Percentiles rank a stretch among this genome's conserved stretches.
These are phyloP conservation scores for Lysiphlebus fabarum DNA, from an alignment of 1,140 invertebrate species.

Conservation along the genomic window DNA sequence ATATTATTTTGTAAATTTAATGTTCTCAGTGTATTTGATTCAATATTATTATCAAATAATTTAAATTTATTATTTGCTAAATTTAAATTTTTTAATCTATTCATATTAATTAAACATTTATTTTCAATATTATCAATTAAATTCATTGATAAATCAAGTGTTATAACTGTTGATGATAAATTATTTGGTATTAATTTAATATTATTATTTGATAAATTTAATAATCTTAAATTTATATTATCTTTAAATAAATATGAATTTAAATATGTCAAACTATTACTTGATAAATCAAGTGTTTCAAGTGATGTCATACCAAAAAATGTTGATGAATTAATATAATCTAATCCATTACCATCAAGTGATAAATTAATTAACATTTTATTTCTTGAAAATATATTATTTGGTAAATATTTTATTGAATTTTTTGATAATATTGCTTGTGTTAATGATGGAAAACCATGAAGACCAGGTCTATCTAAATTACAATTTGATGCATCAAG, in stretches of 20 bases:
- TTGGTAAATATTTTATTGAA: conserved; percentile 56
- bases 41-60: conserved; percentile 30
- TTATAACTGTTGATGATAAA: conserved; percentile 26
- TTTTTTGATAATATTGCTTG: conserved; percentile 61
- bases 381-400: conserved; percentile 61
- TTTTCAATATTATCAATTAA: conserved; percentile 58
- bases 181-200: conserved; percentile 32
- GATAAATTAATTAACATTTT: conserved; percentile 59
- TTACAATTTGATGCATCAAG: conserved; percentile 66
- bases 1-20: conserved; percentile 39
- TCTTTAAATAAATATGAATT: conserved; percentile 58
- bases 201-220: conserved; percentile 66
- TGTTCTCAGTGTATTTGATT: conserved; percentile 33
- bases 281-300: conserved; percentile 63
- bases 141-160: conserved; percentile 65
- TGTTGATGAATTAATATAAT: conserved; percentile 49
- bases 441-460: conserved; percentile 60
- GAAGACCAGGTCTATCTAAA: conserved; percentile 59
- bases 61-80: conserved; percentile 50
- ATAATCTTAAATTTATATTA: conserved; percentile 54
- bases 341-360: conserved; percentile 63
- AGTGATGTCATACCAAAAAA: conserved; percentile 48
- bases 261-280: conserved; percentile 60
- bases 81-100: conserved; percentile 58
- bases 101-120: conserved; percentile 57